phyloP scores from a whole-genome alignment of 2,113 vertebrate species.

The Pollachius pollachius region DNA sequence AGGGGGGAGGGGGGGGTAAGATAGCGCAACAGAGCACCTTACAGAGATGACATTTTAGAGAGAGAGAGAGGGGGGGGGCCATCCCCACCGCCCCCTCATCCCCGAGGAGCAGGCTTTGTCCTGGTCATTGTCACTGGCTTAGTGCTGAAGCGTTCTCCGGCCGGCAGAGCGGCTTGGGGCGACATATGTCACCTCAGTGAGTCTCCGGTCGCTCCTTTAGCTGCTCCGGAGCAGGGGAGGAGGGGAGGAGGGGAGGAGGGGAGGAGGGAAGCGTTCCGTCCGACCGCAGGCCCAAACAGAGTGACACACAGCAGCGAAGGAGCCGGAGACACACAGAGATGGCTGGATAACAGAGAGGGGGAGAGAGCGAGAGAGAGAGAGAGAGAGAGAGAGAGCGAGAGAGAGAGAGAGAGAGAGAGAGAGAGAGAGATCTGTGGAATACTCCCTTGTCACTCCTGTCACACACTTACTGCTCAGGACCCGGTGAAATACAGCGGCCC shows the following conservation, averaged over 20 bases:
- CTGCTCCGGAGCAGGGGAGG: conserved; percentile 53
- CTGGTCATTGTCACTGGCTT: conserved; percentile 65
- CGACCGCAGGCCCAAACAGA: neutral
- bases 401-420: no score
- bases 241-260: conserved; percentile 26
- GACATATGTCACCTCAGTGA: conserved; percentile 72
- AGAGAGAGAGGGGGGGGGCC: conserved; percentile 21
- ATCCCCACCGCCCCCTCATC: conserved; percentile 44
- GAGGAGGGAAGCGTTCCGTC: neutral
- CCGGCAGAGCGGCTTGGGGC: conserved; percentile 67
- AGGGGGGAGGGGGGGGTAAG: no score
- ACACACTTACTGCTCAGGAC: conserved; percentile 12
- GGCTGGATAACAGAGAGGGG: no score
- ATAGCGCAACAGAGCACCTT: no score
- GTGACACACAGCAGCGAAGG: conserved; percentile 23
- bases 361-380: no score
- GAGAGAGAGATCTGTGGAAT: conserved; percentile 27
- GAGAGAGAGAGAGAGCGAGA: no score
- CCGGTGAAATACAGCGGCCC: conserved; percentile 15
- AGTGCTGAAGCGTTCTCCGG: conserved; percentile 49
- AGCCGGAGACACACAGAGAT: no score
- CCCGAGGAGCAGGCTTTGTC: conserved; percentile 63
- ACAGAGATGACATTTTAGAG: no score
- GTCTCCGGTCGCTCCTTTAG: conserved; percentile 62
- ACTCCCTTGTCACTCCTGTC: conserved; percentile 33